Evolutionary conservation across 2,888 invertebrate genomes (phyloP).

Genomic region (Cotesia congregata): DNA sequence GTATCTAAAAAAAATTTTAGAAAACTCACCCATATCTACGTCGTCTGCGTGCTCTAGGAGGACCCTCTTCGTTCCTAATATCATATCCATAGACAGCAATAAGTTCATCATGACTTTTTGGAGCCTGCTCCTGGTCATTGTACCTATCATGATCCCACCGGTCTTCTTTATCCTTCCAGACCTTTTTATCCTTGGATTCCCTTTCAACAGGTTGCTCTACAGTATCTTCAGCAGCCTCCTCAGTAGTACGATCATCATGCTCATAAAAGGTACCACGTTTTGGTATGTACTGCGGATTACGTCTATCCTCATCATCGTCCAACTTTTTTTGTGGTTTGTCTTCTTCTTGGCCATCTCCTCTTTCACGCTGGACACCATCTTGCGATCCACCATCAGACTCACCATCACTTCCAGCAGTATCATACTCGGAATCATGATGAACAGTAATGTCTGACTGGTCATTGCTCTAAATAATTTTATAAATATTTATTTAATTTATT

Average conservation of each 20-base stretch:
- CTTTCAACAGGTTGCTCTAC: conserved; percentile 60
- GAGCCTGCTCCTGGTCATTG: conserved; percentile 84
- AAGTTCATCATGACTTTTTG: conserved; percentile 88
- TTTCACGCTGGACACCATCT: conserved; percentile 65
- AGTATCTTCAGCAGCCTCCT: conserved; percentile 69
- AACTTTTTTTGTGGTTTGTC: conserved; percentile 80
- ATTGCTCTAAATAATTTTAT: conserved; percentile 57
- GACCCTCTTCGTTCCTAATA: conserved; percentile 92
- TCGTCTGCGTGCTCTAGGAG: conserved; percentile 88
- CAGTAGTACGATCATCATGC: conserved; percentile 91
- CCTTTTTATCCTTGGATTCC: conserved; percentile 68
- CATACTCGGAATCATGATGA: conserved; percentile 66
- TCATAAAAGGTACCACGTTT: conserved; percentile 97
- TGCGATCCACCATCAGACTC: conserved; percentile 64
- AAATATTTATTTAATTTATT: neutral
- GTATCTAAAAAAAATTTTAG: conserved; percentile 2
- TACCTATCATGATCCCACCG: conserved; percentile 92
- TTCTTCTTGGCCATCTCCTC: conserved; percentile 70
- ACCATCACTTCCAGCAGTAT: conserved; percentile 61
- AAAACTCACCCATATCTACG: conserved; percentile 85
- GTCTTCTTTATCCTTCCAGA: conserved; percentile 76
- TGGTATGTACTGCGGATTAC: conserved; percentile 97
- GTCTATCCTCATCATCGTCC: conserved; percentile 93
- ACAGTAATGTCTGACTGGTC: conserved; percentile 59
- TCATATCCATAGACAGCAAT: conserved; percentile 93